phyloP scores from a whole-genome alignment of 2,888 invertebrate genomes.

The Drosophila lacicola region DNA sequence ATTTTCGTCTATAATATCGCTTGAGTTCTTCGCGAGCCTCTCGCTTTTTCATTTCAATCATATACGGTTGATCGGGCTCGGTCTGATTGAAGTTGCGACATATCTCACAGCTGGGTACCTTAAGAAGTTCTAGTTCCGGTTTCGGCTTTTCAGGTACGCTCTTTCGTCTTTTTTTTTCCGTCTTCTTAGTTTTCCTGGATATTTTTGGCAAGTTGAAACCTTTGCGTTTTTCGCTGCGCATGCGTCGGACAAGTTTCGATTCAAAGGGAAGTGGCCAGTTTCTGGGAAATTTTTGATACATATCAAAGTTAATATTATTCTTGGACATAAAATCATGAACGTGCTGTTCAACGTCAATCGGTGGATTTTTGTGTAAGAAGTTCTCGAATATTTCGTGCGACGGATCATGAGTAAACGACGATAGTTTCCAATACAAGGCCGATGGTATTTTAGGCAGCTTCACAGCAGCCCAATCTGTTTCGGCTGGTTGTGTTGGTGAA shows the following conservation, averaged over 20 bases:
- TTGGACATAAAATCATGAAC: neutral
- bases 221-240: neutral
- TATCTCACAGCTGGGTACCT: constrained; percentile 13
- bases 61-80: constrained; percentile 42
- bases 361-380: neutral
- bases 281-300: neutral
- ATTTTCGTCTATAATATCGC: constrained; percentile 20
- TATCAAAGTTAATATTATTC: constrained; percentile 5
- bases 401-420: neutral
- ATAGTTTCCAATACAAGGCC: too few species aligned
- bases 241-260: neutral
- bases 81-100: constrained; percentile 18
- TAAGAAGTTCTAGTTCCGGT: neutral
- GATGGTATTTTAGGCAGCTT: too few species aligned
- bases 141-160: accelerated
- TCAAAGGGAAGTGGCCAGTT: constrained; percentile 26
- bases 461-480: too few species aligned
- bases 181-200: neutral
- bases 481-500: too few species aligned
- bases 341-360: constrained; percentile 2
- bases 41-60: constrained; percentile 25
- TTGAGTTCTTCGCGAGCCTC: constrained; percentile 16
- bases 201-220: too few species aligned
- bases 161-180: too few species aligned
- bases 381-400: neutral